Evolutionary conservation across 1,140 invertebrate genomes (phyloP), one percentile per base, ranked within the genome.

Genomic region (Camponotus pennsylvanicus): DNA sequence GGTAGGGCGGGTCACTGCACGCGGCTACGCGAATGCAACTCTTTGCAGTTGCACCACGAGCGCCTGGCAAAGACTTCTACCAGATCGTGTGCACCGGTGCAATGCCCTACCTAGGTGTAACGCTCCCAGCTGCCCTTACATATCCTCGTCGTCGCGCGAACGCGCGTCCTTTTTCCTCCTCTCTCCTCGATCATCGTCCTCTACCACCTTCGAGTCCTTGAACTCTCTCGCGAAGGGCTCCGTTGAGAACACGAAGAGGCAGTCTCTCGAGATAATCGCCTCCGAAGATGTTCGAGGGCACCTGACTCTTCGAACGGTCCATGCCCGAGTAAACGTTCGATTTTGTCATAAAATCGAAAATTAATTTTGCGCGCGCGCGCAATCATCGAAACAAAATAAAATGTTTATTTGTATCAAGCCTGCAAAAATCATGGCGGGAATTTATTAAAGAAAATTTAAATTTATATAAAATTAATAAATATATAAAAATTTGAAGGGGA

Each of bases 1-100:
- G 95, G 95, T 95, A 95, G 95, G 95, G 95, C 94, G 94, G 95
- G 95, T 95, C 94, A 95, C 95, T 95, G 95, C 93, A 95, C 95
- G 94, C 95, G 94, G 92, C 89, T 92, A 91, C 89, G 92, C 92
- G 92, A 94, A 86, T 91, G 93, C 92, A 93, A 92, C 92, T 92
- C 91, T 90, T 92, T 89, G 91, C 91, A 91, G 90, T 90, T 91
- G 88, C 88, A 87, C 86, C 71, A 89, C 78, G 86, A 86, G 79
- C 90, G 77, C 63, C 85, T 89, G 85, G 67, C 87, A 89, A 88
- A 89, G 91, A 85, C 90, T 89, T 91, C 82, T 73, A 89, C 86
- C 79, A 70, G 80, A 80, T 84, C 86, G 82, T 80, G 64, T 83
- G 64, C 89, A 86, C 82, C 92, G 92, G 94, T 94, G 94, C 94